These are phyloP conservation scores for Limanda limanda DNA, from an alignment of 2,113 vertebrate species.

Conservation along the genomic window DNA sequence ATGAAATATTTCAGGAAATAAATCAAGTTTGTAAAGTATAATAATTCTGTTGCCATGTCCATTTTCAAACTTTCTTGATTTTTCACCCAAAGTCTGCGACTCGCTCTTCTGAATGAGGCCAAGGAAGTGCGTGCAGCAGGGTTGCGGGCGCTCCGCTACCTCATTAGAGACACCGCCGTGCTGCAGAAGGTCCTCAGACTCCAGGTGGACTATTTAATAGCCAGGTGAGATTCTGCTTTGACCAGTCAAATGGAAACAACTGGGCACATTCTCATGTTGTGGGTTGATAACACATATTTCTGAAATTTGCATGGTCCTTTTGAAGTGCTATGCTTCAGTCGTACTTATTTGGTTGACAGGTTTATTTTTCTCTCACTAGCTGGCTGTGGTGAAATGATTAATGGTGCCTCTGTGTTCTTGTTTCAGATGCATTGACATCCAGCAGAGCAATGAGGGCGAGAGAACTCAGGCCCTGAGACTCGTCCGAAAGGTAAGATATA, in stretches of 20 bases:
- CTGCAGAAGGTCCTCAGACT: slow-evolving; percentile 96
- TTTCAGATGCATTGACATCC: slow-evolving; percentile 98
- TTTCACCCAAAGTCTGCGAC: slow-evolving; percentile 85
- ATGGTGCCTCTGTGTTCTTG: slow-evolving; percentile 38
- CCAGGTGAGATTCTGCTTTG: slow-evolving; percentile 85
- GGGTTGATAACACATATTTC: background rate
- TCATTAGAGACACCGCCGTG: slow-evolving; percentile 92
- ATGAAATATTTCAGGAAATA: too few relatives aligned
- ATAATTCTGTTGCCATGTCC: background rate
- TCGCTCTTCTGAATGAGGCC: slow-evolving; percentile 97
- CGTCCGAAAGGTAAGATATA: slow-evolving; percentile 92
- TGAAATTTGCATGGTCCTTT: background rate
- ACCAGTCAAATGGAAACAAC: background rate
- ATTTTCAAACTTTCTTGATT: background rate
- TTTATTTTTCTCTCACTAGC: slow-evolving; percentile 1
- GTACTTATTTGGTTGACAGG: background rate
- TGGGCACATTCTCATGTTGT: background rate
- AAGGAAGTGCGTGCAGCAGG: slow-evolving; percentile 98
- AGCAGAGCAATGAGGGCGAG: slow-evolving; percentile 99
- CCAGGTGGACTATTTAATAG: slow-evolving; percentile 98
- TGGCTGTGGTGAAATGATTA: background rate
- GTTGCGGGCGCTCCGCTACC: slow-evolving; percentile 94
- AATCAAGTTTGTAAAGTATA: background rate
- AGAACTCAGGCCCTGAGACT: slow-evolving; percentile 97
- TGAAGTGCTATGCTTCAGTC: background rate